A percentile compares a stretch with the other conserved stretches of the same genome.
These are phyloP conservation scores for Gonioctena quinquepunctata DNA, from an alignment of 1,140 invertebrate species.

Conservation along the genomic window DNA sequence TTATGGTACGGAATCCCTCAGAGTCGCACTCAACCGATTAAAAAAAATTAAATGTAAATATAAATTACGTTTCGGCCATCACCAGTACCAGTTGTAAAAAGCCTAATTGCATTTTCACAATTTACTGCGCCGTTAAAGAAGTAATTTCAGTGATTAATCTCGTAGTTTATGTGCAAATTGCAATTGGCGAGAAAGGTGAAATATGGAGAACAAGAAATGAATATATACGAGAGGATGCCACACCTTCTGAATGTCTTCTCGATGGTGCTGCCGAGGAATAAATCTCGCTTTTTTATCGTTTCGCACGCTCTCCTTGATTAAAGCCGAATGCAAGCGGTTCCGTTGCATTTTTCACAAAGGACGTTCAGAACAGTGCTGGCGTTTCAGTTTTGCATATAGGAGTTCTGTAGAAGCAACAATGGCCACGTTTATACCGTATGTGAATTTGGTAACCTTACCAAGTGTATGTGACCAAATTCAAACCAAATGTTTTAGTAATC, in stretches of 20 bases:
- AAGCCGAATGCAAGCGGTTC: not conserved
- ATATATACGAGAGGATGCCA: not conserved
- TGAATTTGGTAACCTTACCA: too few relatives aligned
- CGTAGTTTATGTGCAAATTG: not conserved
- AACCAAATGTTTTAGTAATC: too few relatives aligned
- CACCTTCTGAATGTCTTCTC: not conserved
- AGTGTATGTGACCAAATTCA: too few relatives aligned
- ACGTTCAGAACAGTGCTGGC: too few relatives aligned
- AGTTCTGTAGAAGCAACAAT: too few relatives aligned
- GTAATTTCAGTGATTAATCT: not conserved
- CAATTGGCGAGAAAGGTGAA: not conserved
- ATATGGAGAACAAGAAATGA: not conserved
- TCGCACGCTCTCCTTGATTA: not conserved
- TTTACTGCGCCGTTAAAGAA: not conserved
- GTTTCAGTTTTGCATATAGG: too few relatives aligned
- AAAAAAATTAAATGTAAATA: too few relatives aligned
- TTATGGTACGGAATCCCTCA: too few relatives aligned
- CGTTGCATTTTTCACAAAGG: too few relatives aligned
- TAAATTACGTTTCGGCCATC: not conserved
- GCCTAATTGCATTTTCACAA: not conserved
- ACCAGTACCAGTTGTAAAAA: not conserved
- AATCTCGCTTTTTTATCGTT: not conserved
- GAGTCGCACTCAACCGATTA: too few relatives aligned
- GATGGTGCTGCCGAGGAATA: not conserved
- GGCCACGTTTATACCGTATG: too few relatives aligned